Conservation (phyloP, 37 sponge, comb jelly and placozoan genomes). For the Aplysina aerophoba region DNA sequence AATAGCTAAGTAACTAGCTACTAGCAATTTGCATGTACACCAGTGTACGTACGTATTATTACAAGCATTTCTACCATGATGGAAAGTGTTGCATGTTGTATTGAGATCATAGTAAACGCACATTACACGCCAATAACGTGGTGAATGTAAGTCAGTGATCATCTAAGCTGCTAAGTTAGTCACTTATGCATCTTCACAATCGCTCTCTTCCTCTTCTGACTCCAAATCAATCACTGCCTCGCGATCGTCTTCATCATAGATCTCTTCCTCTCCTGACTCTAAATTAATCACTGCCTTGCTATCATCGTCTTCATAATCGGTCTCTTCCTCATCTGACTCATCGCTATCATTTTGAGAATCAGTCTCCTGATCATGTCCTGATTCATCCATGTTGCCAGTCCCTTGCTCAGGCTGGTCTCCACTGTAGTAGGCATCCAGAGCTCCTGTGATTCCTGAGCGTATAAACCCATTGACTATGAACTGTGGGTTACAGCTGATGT, state of each 20-base stretch:
- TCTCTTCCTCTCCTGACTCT: conserved; percentile 1
- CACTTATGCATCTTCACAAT: background rate
- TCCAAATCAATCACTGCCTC: background rate
- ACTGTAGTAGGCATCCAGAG: conserved; percentile 13
- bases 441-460: conserved; percentile 28
- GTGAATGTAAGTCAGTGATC: background rate
- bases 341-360: no score
- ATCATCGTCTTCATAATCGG: background rate
- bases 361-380: no score
- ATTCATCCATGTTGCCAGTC: background rate
- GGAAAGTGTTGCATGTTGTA: conserved; percentile 1
- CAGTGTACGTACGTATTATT: background rate
- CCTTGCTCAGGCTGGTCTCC: background rate
- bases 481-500: conserved; percentile 9
- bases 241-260: background rate
- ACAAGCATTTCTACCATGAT: background rate
- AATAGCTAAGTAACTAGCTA: background rate
- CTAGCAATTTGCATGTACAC: no score
- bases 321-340: background rate
- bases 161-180: background rate
- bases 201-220: conserved; percentile 6
- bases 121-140: background rate
- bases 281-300: background rate
- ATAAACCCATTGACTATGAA: conserved; percentile 35
- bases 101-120: background rate